Conservation (phyloP, 2,113 vertebrate genomes). For the Hydrochoerus hydrochaeris region DNA sequence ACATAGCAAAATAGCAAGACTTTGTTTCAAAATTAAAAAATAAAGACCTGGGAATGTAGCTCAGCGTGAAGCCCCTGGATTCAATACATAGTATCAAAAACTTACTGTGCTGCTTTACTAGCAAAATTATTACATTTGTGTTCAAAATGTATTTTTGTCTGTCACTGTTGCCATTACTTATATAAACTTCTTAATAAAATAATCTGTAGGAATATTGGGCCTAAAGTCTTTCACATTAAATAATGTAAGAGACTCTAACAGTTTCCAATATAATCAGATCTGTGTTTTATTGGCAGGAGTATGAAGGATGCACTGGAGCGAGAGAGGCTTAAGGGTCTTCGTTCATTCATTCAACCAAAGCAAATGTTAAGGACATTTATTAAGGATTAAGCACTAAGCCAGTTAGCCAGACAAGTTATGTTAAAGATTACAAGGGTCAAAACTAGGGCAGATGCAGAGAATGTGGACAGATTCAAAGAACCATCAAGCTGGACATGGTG, state of each 20-base stretch:
- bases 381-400: not conserved
- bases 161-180: not conserved
- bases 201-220: not conserved
- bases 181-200: slow-evolving; percentile 25
- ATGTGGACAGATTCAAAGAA: not conserved
- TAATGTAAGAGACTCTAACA: not conserved
- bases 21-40: not conserved
- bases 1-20: not conserved
- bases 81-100: not conserved
- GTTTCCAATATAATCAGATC: not conserved
- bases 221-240: not conserved
- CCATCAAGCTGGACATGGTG: not conserved
- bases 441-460: not conserved
- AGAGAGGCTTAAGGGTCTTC: not conserved
- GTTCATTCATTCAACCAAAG: not conserved
- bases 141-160: not conserved
- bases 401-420: not conserved
- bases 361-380: not conserved
- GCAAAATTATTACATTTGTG: not conserved
- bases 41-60: not conserved
- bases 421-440: not conserved
- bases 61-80: not conserved
- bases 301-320: not conserved
- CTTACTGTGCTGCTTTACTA: not conserved
- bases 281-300: not conserved